Percentiles rank a stretch among this genome's conserved stretches.
Evolutionary conservation across 2,888 invertebrate species (phyloP).

Genomic region (Leucophenga maculata): DNA sequence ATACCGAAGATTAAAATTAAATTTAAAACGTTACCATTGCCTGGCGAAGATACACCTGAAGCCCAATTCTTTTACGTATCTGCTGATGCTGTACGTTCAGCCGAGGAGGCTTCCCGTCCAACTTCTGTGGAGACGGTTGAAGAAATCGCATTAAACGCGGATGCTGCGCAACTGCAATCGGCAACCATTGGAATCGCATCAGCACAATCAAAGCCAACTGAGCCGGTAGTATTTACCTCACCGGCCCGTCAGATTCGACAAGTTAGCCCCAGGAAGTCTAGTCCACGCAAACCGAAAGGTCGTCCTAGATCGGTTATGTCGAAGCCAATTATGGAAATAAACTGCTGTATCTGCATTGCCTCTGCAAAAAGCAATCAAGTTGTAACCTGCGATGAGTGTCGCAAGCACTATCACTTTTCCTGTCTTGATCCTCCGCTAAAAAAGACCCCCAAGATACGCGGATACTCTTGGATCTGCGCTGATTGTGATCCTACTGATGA

Average conservation of each 20-base stretch:
- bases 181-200: conserved; percentile 28
- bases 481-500: conserved; percentile 91
- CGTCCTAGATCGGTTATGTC: conserved; percentile 47
- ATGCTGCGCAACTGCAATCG: conserved; percentile 35
- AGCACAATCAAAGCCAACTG: conserved; percentile 30
- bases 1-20: conserved; percentile 86
- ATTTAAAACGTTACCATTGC: conserved; percentile 70
- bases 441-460: conserved; percentile 93
- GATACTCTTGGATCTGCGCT: conserved; percentile 96
- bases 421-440: conserved; percentile 95
- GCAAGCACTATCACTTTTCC: conserved; percentile 90
- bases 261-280: conserved; percentile 63
- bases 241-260: conserved; percentile 45
- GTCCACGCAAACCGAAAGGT: conserved; percentile 52
- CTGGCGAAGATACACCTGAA: conserved; percentile 81
- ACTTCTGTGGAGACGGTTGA: conserved; percentile 71
- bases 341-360: conserved; percentile 64
- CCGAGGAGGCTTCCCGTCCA: conserved; percentile 70
- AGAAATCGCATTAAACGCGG: conserved; percentile 47
- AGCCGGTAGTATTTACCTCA: conserved; percentile 26
- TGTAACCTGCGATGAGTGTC: conserved; percentile 91
- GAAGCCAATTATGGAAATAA: conserved; percentile 53
- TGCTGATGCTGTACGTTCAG: conserved; percentile 74
- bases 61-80: conserved; percentile 86
- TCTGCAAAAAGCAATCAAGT: conserved; percentile 65